Conservation (phyloP, 1,140 invertebrate species). For the Meloidogyne floridensis region DNA sequence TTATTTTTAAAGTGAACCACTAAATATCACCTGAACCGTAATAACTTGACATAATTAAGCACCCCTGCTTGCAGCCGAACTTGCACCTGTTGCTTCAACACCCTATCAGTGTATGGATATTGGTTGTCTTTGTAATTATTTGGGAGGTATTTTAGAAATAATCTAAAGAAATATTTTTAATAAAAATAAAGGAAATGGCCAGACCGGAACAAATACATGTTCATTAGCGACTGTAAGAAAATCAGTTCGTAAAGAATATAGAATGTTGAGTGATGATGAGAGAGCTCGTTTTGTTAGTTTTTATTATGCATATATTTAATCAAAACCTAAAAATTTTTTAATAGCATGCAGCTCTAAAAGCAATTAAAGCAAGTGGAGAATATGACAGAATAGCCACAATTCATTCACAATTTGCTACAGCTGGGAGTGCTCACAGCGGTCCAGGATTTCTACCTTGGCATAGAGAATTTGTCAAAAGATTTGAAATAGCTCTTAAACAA, state of each 20-base stretch:
- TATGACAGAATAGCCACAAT: constrained; percentile 57
- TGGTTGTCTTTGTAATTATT: constrained; percentile 33
- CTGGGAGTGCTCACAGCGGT: constrained; percentile 42
- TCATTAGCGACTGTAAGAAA: constrained; percentile 27
- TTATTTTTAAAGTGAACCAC: neutral
- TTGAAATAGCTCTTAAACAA: constrained; percentile 36
- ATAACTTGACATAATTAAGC: constrained; percentile 27
- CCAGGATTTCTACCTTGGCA: constrained; percentile 42
- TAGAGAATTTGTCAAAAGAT: constrained; percentile 40
- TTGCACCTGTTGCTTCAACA: constrained; percentile 22
- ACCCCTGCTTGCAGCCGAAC: constrained; percentile 18
- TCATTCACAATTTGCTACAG: constrained; percentile 59
- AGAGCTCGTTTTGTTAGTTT: constrained; percentile 15
- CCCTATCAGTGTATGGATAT: constrained; percentile 39
- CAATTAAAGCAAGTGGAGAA: constrained; percentile 65
- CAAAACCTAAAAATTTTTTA: constrained; percentile 5
- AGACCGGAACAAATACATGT: neutral
- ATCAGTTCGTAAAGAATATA: constrained; percentile 51
- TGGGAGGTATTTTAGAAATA: constrained; percentile 12
- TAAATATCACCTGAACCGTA: constrained; percentile 9
- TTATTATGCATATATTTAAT: no score
- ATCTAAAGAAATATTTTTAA: neutral
- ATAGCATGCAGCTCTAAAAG: constrained; percentile 64
- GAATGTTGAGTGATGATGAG: constrained; percentile 45
- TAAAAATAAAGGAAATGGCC: constrained; percentile 2